phyloP scores from a whole-genome alignment of 1,140 invertebrate species.

The Tetranychus urticae region DNA sequence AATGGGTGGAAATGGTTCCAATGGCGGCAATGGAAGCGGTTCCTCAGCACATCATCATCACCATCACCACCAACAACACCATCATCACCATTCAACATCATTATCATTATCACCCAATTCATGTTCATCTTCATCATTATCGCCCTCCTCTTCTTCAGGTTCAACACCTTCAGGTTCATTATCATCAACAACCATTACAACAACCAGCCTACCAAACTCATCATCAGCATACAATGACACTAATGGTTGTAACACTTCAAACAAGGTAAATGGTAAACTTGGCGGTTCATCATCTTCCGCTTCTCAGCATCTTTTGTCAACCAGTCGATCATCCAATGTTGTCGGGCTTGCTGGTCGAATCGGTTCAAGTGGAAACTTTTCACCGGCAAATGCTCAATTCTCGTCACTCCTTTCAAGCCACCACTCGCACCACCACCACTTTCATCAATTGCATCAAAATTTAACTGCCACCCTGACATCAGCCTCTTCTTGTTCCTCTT shows the following conservation, averaged over 20 bases:
- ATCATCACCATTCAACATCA: not conserved
- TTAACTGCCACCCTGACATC: too few relatives aligned
- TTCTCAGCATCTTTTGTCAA: too few relatives aligned
- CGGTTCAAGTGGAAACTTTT: not conserved
- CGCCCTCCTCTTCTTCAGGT: too few relatives aligned
- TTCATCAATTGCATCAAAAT: too few relatives aligned
- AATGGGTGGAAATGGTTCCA: not conserved
- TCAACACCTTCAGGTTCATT: not conserved
- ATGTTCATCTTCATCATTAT: not conserved
- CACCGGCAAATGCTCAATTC: not conserved
- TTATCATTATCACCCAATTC: not conserved
- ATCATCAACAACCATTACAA: too few relatives aligned
- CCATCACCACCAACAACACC: not conserved
- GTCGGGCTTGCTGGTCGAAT: too few relatives aligned
- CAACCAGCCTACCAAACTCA: too few relatives aligned
- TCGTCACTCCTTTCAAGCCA: not conserved
- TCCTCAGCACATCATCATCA: not conserved
- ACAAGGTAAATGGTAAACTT: too few relatives aligned
- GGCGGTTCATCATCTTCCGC: too few relatives aligned
- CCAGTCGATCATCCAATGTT: too few relatives aligned
- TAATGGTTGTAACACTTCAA: too few relatives aligned
- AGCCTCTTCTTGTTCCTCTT: not conserved
- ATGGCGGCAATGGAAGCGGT: not conserved
- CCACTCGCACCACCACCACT: not conserved
- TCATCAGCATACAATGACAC: too few relatives aligned